Evolutionary conservation across 2,797 vertebrate species (phyloP).

Genomic region (Podargus strigoides): DNA sequence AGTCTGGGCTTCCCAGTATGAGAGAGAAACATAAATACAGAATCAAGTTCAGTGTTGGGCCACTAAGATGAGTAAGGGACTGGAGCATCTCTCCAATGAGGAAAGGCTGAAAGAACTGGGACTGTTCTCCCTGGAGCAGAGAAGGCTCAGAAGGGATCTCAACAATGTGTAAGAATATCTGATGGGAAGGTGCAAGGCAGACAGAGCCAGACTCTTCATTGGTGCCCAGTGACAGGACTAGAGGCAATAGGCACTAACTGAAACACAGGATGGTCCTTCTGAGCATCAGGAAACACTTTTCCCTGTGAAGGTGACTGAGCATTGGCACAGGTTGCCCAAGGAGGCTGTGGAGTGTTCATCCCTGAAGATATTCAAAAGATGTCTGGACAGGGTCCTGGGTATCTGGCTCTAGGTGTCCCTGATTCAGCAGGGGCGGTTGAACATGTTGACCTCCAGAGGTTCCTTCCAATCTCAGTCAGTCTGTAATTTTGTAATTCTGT

Average conservation of each 20-base stretch:
- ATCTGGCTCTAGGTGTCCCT: neutral
- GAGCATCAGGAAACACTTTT: neutral
- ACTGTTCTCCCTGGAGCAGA: neutral
- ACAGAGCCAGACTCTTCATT: neutral
- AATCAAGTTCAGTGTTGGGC: neutral
- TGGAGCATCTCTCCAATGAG: neutral
- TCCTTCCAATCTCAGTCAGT: neutral
- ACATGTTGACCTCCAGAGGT: neutral
- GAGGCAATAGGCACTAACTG: neutral
- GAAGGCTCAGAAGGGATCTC: neutral
- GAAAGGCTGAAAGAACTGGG: neutral
- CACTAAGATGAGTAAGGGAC: neutral
- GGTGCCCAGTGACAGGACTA: neutral
- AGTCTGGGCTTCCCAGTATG: accelerated
- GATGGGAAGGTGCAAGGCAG: neutral
- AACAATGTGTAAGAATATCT: neutral
- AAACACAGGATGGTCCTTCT: neutral
- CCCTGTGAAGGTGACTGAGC: neutral
- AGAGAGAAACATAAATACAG: neutral
- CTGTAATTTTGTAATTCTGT: neutral
- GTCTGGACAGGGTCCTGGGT: neutral
- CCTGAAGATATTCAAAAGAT: neutral
- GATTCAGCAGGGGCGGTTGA: accelerated
- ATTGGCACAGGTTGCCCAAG: neutral
- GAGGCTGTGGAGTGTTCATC: neutral